Evolutionary conservation across 2,888 invertebrate genomes (phyloP).

Genomic region (Oxyteleia sp.): DNA sequence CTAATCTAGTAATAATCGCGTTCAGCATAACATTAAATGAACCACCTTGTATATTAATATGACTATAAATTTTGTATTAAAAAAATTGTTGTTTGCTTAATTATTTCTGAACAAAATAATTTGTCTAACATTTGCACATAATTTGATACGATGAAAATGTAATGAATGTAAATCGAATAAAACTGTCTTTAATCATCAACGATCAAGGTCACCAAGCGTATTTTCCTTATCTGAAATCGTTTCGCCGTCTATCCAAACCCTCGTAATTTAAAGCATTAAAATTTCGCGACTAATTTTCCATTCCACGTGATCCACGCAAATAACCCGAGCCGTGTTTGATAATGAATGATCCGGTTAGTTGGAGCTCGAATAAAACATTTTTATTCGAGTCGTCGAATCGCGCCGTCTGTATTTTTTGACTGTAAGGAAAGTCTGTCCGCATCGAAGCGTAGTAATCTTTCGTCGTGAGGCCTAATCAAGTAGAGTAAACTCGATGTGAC

Average conservation of each 20-base stretch:
- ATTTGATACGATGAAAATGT: too few relatives aligned
- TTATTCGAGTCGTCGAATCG: slow-evolving; percentile 63
- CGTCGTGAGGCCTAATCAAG: slow-evolving; percentile 86
- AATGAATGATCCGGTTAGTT: slow-evolving; percentile 71
- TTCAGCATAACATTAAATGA: too few relatives aligned
- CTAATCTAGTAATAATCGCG: too few relatives aligned
- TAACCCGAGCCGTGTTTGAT: slow-evolving; percentile 59
- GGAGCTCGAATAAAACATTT: slow-evolving; percentile 62
- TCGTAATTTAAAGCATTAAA: slow-evolving; percentile 76
- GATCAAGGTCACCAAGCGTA: background rate
- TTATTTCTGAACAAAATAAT: too few relatives aligned
- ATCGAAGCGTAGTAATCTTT: slow-evolving; percentile 77
- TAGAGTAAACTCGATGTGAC: slow-evolving; percentile 86
- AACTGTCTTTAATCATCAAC: background rate
- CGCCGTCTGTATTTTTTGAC: slow-evolving; percentile 60
- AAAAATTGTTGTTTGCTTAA: too few relatives aligned
- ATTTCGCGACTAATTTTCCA: slow-evolving; percentile 80
- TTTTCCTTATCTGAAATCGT: background rate
- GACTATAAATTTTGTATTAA: too few relatives aligned
- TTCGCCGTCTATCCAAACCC: slow-evolving; percentile 11
- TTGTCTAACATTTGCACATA: too few relatives aligned
- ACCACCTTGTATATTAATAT: too few relatives aligned
- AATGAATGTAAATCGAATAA: background rate
- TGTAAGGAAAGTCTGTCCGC: slow-evolving; percentile 68
- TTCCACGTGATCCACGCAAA: slow-evolving; percentile 77